phyloP scores from a whole-genome alignment of 2,888 invertebrate genomes.

The Alloplasta piceator region DNA sequence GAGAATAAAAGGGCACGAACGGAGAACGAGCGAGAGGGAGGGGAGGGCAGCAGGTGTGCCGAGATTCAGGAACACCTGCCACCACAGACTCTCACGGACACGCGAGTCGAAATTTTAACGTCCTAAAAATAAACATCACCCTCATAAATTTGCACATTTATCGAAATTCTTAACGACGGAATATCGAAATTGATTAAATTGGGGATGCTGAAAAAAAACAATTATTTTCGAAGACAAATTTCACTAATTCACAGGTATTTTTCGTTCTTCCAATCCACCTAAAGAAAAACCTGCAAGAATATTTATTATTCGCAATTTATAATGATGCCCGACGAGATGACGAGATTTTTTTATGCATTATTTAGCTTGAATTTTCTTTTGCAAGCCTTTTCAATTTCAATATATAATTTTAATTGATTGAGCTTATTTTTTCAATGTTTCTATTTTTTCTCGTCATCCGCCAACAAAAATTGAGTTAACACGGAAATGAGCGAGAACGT shows the following conservation, averaged over 20 bases:
- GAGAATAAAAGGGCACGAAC: constrained; percentile 59
- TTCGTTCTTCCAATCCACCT: not conserved
- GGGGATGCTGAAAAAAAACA: constrained; percentile 31
- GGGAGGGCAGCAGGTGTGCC: constrained; percentile 62
- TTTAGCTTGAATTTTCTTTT: not conserved
- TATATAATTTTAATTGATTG: not conserved
- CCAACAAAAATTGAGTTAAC: constrained; percentile 45
- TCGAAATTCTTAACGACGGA: constrained; percentile 17
- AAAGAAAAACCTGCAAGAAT: constrained; percentile 56
- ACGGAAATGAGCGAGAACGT: constrained; percentile 10
- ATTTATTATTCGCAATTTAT: not conserved
- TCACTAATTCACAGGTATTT: constrained; percentile 7
- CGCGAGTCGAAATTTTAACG: constrained; percentile 38
- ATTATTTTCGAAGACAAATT: constrained; percentile 26
- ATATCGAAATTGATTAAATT: constrained; percentile 5
- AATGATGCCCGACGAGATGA: not conserved
- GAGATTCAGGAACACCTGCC: constrained; percentile 65
- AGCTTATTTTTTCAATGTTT: not conserved
- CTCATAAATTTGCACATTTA: not conserved
- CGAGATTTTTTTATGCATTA: not conserved
- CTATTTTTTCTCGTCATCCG: constrained; percentile 47
- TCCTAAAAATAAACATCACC: too few species aligned
- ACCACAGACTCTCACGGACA: constrained; percentile 11
- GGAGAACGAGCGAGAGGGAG: constrained; percentile 41
- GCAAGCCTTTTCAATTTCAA: not conserved